Base-by-base conservation (phyloP, 2,113 vertebrate species). In the Ctenomys sociabilis region DNA sequence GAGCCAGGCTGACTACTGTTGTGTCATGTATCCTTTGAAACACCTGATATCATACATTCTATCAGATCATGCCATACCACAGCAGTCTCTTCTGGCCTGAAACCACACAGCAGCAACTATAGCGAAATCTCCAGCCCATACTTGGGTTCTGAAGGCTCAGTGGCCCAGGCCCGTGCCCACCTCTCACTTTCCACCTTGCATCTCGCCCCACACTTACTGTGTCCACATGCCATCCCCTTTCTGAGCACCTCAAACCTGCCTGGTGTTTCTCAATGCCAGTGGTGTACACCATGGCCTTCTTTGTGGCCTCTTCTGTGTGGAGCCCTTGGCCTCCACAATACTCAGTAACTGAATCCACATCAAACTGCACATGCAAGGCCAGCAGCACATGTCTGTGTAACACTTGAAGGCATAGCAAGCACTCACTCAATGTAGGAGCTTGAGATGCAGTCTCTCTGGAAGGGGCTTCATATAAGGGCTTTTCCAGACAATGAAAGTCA, bases 391-490 rank as follows among this genome's bases (percentile, higher is more conserved):
- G 7, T 37, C 8, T 22, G 11, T 21, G 22, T 22, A 85, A 59
- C 2, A 30, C 26, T 28, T 11, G n/a, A 40, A 54, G 61, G 28
- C 45, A 26, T 28, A 61, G 10, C 40, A 4, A 32, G 10, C 0
- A 4, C 28, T 12, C 30, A 5, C 5, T 8, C 11, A 64, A 70
- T n/a, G 40, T 24, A 16, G 3, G 0, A 22, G 0, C 0, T 2
- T 17, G 28, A 80, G 72, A n/a, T 0, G 0, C 28, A 68, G 37
- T 11, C 2, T 0, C 12, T 66, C 13, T 37, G 10, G 21, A 83
- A 52, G 22, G 9, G 24, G 24, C 37, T 40, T 28, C 24, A 26
- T 0, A 1, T 26, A 32, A 59, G 11, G 45, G 8, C 57, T 88
- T 17, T 59, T 6, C 5, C 28, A 16, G 1, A 45, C 35, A 30